Conservation (phyloP, 2,888 invertebrate genomes). For the Lithophane semibrunnea region DNA sequence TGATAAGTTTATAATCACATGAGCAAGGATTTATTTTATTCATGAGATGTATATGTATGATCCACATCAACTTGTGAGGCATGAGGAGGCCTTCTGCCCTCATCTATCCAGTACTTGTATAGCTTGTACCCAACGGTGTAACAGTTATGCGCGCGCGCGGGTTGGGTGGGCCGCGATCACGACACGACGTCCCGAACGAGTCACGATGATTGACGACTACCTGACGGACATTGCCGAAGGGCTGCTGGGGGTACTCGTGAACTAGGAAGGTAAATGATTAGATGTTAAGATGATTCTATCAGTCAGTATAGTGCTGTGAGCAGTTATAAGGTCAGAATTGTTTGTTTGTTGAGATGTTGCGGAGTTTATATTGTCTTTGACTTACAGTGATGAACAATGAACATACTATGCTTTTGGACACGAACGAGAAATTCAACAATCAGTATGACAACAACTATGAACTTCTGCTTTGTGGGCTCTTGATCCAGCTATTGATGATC, state of each 20-base stretch:
- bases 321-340: slow-evolving; percentile 53
- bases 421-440: neutral
- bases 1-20: too few relatives aligned
- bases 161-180: slow-evolving; percentile 80
- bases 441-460: too few relatives aligned
- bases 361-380: slow-evolving; percentile 9
- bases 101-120: slow-evolving; percentile 13
- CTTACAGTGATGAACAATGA: slow-evolving; percentile 1
- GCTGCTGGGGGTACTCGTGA: slow-evolving; percentile 60
- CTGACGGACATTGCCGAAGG: slow-evolving; percentile 73
- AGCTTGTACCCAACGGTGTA: slow-evolving; percentile 63
- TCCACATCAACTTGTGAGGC: neutral
- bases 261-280: slow-evolving; percentile 58
- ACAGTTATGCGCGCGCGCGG: slow-evolving; percentile 75
- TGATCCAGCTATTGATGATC: neutral
- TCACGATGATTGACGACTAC: slow-evolving; percentile 83
- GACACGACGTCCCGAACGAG: slow-evolving; percentile 78
- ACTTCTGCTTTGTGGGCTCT: too few relatives aligned
- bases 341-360: slow-evolving; percentile 18
- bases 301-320: slow-evolving; percentile 47
- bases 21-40: neutral
- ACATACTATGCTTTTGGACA: neutral
- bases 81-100: slow-evolving; percentile 27
- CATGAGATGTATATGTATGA: neutral
- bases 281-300: slow-evolving; percentile 63